Evolutionary conservation across 2,113 vertebrate species (phyloP), one percentile per base, ranked within the genome.

Genomic region (Leucosticte australis): DNA sequence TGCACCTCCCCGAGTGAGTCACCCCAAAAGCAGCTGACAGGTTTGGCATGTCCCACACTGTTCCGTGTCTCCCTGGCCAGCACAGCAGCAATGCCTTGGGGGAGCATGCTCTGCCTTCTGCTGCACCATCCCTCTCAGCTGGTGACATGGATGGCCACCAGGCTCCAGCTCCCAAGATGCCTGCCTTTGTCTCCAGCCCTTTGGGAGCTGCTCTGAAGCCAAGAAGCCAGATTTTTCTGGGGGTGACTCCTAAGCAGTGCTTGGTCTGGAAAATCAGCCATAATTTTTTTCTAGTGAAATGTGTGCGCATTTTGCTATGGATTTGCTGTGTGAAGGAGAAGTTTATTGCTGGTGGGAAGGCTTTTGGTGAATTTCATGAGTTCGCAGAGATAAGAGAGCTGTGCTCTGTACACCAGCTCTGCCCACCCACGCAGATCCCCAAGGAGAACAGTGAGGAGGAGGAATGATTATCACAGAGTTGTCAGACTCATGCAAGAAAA

Each of bases 111-210:
- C 16, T 50, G 31, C 1, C 1, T 59, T 73, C 55, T 44, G 60
- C 81, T 84, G 53, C 42, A 56, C n/a, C 46, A 50, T 39, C 50
- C n/a, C 37, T 12, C 42, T 81, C 69, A 53, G 59, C 15, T 53
- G 60, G 15, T 49, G 35, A 24, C 33, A 27, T 1, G 5, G 39
- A n/a, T 64, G 69, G 44, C 33, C 24, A 1, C n/a, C 0, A 0
- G 46, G 23, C 63, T 85, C n/a, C 85, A 88, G 79, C 46, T 88
- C 15, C 68, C 26, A 42, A 42, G 42, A 39, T 3, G 2, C 37
- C 55, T 79, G 37, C 59, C 49, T 33, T 50, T 74, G 31, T 57
- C 63, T 74, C 60, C 71, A 57, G 83, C 81, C 37, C 31, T 93
- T 39, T 13, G 33, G 68, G 92, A 86, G 60, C 11, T 2, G 1